phyloP scores from a whole-genome alignment of 2,113 vertebrate species.

The Gadus chalcogrammus region DNA sequence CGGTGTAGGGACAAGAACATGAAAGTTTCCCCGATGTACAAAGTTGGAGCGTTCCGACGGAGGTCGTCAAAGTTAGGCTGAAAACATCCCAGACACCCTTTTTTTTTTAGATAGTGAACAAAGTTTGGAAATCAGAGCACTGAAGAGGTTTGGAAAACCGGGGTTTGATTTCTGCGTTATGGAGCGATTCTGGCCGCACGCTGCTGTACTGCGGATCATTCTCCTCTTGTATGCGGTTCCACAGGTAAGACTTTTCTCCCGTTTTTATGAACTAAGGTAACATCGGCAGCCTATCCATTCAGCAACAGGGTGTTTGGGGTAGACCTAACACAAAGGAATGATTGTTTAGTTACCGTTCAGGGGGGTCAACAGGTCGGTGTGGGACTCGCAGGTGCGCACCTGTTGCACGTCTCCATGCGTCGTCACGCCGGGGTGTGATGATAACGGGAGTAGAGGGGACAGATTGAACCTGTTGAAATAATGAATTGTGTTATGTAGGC shows the following conservation, averaged over 20 bases:
- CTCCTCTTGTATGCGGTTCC: slow-evolving; percentile 32
- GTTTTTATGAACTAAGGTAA: no score
- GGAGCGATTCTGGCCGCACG: slow-evolving; percentile 26
- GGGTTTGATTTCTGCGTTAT: slow-evolving; percentile 13
- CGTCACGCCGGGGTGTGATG: background rate
- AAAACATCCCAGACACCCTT: background rate
- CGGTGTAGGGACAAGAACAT: no score
- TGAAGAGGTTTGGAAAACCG: background rate
- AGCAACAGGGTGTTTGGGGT: background rate
- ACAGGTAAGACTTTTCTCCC: slow-evolving; percentile 35
- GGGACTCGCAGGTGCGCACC: slow-evolving; percentile 32
- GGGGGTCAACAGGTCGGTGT: background rate
- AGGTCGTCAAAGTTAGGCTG: background rate
- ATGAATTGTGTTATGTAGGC: background rate
- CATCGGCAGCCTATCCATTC: no score
- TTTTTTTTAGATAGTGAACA: background rate
- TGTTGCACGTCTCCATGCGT: slow-evolving; percentile 43
- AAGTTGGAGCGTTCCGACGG: background rate
- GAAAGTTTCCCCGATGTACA: no score
- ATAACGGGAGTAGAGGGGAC: background rate
- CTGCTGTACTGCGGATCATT: slow-evolving; percentile 29
- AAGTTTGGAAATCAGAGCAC: slow-evolving; percentile 44
- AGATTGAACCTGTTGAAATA: background rate
- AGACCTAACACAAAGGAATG: no score
- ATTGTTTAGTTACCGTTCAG: slow-evolving; percentile 8